Evolutionary conservation across 37 sponge, comb jelly and placozoan genomes (phyloP), one percentile per base, ranked within the genome.

Genomic region (Haliclona indistincta): DNA sequence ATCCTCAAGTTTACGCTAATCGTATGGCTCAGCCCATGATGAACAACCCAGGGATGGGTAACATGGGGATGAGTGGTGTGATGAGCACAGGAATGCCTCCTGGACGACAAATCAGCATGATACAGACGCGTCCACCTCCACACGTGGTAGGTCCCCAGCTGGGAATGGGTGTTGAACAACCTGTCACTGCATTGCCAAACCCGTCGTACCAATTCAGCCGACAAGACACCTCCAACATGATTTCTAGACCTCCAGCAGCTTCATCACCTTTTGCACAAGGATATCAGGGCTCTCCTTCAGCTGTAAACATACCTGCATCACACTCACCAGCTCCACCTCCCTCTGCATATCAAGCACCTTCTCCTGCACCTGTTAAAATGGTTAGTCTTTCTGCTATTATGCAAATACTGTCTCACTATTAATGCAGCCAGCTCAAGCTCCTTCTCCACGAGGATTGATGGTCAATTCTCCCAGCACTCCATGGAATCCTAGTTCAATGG

Each of bases 121-220:
- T n/a, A n/a, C n/a, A n/a, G n/a, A 55, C 34, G 8, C 54, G 22
- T 62, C 66, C 28, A 56, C 47, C 19, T 29, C 60, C 60, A 38
- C 83, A 40, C 43, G 74, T 13, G 85, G 77, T 73, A 26, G 70
- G 30, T 83, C 83, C 4, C 35, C 75, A 62, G 62, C 67, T 35
- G 68, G 71, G 55, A 78, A 76, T 56, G 64, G 85, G 23, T 38
- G 81, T 64, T 22, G 71, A 62, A 2, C 84, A 83, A 51, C 33
- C 76, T 0, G 84, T 83, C 37, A 68, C 54, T 6, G 70, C 84
- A 4, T 47, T 76, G 0, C 84, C 84, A 25, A 83, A 83, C 36
- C 84, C 84, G 4, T 83, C 84, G 0, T 83, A 42, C 41, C 34
- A 71, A 0, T 20, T 43, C 38, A n/a, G n/a, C n/a, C n/a, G n/a